These are phyloP conservation scores for Uloborus plumipes DNA, from an alignment of 2,888 invertebrate species.

Conservation along the genomic window DNA sequence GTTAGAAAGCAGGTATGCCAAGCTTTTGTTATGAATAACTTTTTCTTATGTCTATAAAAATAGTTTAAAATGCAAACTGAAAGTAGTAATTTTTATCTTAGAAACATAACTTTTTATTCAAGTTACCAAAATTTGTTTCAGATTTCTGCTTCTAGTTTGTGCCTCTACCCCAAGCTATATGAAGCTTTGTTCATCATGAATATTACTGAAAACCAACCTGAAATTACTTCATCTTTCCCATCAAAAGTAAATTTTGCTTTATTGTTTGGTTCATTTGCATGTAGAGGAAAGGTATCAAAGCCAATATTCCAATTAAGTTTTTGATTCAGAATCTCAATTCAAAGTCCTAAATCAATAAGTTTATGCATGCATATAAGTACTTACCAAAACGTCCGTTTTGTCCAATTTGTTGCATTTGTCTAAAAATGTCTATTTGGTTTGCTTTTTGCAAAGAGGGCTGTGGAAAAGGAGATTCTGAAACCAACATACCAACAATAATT, in stretches of 20 bases:
- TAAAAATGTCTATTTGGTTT: background rate
- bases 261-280: background rate
- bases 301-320: too few species aligned
- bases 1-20: constrained; percentile 48
- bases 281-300: too few species aligned
- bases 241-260: constrained; percentile 36
- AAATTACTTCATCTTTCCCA: constrained; percentile 39
- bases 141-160: constrained; percentile 50
- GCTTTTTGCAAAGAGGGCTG: too few species aligned
- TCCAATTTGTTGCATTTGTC: too few species aligned
- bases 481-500: too few species aligned
- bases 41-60: background rate
- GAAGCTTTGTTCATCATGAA: constrained; percentile 50
- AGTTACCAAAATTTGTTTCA: constrained; percentile 7
- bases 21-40: background rate
- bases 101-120: background rate
- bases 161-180: constrained; percentile 55
- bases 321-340: too few species aligned
- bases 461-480: too few species aligned
- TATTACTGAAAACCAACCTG: constrained; percentile 38
- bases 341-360: too few species aligned
- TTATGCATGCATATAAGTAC: too few species aligned
- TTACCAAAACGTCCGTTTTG: too few species aligned
- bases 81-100: background rate
- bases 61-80: background rate